Evolutionary conservation across 2,797 vertebrate species (phyloP).

Genomic region (Apogon talboti): DNA sequence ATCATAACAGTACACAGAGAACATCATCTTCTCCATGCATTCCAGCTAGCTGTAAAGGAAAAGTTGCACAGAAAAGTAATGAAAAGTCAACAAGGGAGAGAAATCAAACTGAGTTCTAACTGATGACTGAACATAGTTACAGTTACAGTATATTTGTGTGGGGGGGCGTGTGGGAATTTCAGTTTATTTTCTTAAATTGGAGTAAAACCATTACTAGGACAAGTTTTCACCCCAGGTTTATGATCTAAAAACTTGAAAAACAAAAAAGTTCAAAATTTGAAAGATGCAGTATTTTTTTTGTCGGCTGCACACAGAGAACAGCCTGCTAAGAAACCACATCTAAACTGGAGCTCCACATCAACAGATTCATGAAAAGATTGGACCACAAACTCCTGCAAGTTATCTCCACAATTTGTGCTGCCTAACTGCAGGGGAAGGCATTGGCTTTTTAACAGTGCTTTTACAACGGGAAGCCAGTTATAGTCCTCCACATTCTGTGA

Average conservation of each 20-base stretch:
- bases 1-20: conserved; percentile 18
- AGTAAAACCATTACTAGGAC: conserved; percentile 1
- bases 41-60: not conserved
- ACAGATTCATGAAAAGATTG: conserved; percentile 38
- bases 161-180: not conserved
- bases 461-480: conserved; percentile 11
- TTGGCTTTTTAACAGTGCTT: conserved; percentile 18
- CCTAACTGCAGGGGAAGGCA: conserved; percentile 19
- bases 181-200: not conserved
- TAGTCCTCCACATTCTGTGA: conserved; percentile 2
- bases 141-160: conserved; percentile 1
- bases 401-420: conserved; percentile 37
- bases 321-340: conserved; percentile 18
- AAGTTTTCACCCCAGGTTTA: not conserved
- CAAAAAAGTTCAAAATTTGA: conserved; percentile 13
- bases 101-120: not conserved
- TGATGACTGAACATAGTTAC: not conserved
- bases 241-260: conserved; percentile 5
- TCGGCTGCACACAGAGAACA: conserved; percentile 3
- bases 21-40: conserved; percentile 8
- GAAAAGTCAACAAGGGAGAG: not conserved
- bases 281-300: conserved; percentile 26
- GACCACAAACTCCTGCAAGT: conserved; percentile 24
- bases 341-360: conserved; percentile 26
- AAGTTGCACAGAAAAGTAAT: not conserved